Evolutionary conservation across 1,140 invertebrate species (phyloP), one percentile per base, ranked within the genome.

Genomic region (Drosophila neocordata): DNA sequence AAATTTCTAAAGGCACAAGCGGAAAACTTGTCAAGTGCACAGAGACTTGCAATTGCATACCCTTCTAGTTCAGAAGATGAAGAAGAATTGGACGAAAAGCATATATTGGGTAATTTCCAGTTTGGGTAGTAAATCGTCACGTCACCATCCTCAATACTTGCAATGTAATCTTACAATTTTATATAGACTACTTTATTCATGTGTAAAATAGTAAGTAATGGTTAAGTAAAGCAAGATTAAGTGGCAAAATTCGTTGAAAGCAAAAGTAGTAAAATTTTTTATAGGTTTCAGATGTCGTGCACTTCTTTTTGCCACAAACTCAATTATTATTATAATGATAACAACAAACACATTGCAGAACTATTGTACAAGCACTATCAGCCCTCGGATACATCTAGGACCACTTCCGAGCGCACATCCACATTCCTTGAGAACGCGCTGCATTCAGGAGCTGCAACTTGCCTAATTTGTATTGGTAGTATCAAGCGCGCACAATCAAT

Each of bases 391-490:
- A 24, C 27, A 4, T 51, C 37, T 0, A 35, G 11, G 13, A 20
- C 55, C n/a, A 55, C 27, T 87, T 80, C 93, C 1, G 92, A 92
- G 56, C 93, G 94, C 91, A 96, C 95, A 4, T 93, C 95, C 65
- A 94, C 94, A 13, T 95, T 95, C 88, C 90, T 97, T 34, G 94
- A 96, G 80, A 96, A 97, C 88, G 93, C 94, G 0, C 94, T 97
- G 71, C 94, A 95, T 85, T 95, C 95, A 44, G 95, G 96, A 4
- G 94, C 96, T 31, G 95, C 95, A 2, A 96, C 96, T 37, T 99
- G 98, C 91, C 93, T 99, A 3, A 96, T 99, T 83, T 99, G 98
- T 81, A 98, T 99, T 91, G 96, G 95, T 53, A 95, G 95, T 72
- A 94, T 99, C 0, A 97, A 96, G 90, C 94, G 96, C 79, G 93